These are phyloP conservation scores for Tetramorium bicarinatum DNA, from an alignment of 2,888 invertebrate genomes.

Conservation along the genomic window DNA sequence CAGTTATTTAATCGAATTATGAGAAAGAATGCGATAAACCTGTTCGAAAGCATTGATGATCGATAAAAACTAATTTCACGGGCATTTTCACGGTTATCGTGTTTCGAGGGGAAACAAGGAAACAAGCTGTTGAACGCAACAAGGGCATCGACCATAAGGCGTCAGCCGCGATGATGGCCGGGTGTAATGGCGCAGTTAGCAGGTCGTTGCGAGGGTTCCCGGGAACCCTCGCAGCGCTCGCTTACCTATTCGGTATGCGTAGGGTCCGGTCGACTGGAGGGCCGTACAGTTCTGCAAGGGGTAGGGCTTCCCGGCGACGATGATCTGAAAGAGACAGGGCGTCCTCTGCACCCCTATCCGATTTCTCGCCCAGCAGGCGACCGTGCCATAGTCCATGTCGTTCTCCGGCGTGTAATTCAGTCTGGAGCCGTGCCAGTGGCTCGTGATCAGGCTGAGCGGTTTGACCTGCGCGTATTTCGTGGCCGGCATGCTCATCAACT, in stretches of 20 bases:
- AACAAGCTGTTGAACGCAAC: slow-evolving; percentile 70
- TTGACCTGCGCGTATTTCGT: slow-evolving; percentile 87
- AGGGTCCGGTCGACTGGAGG: slow-evolving; percentile 84
- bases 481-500: slow-evolving; percentile 92
- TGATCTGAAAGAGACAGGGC: slow-evolving; percentile 95
- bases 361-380: slow-evolving; percentile 95
- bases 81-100: slow-evolving; percentile 64
- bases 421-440: slow-evolving; percentile 90
- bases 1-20: slow-evolving; percentile 20
- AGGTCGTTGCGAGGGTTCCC: slow-evolving; percentile 39
- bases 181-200: slow-evolving; percentile 66
- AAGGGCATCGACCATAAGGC: slow-evolving; percentile 57
- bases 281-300: slow-evolving; percentile 95
- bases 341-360: slow-evolving; percentile 93
- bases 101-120: slow-evolving; percentile 54
- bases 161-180: slow-evolving; percentile 48
- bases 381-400: slow-evolving; percentile 95
- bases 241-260: slow-evolving; percentile 83
- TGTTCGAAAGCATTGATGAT: slow-evolving; percentile 1
- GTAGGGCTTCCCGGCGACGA: slow-evolving; percentile 95
- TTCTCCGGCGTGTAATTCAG: slow-evolving; percentile 94
- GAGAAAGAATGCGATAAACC: background rate
- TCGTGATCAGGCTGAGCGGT: slow-evolving; percentile 80
- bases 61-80: slow-evolving; percentile 70
- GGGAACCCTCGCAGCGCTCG: slow-evolving; percentile 24